phyloP scores from a whole-genome alignment of 2,797 vertebrate species.

The Jordanella pulchra region DNA sequence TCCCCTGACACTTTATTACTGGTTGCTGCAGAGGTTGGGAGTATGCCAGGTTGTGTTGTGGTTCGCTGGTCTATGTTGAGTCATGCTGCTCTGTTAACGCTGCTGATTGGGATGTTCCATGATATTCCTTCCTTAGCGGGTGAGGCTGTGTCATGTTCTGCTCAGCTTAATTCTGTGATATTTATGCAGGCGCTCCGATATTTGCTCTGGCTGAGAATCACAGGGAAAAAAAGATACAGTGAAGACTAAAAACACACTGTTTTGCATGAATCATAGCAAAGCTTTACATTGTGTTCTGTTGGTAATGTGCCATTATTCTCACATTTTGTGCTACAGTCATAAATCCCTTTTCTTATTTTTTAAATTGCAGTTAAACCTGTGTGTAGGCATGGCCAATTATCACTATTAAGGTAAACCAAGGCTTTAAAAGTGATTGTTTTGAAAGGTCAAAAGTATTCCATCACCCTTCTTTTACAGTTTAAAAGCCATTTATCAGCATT shows the following conservation, averaged over 20 bases:
- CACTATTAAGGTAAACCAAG: background rate
- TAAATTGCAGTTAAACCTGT: background rate
- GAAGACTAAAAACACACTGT: constrained; percentile 14
- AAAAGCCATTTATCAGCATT: background rate
- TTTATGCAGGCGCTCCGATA: constrained; percentile 26
- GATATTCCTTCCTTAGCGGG: constrained; percentile 21
- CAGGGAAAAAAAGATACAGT: constrained; percentile 21
- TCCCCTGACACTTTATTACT: constrained; percentile 14
- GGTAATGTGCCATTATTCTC: background rate
- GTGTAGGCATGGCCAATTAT: background rate
- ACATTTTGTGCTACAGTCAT: background rate
- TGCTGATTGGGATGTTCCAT: constrained; percentile 34
- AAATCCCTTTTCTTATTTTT: background rate
- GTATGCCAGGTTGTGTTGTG: constrained; percentile 21
- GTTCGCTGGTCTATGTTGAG: constrained; percentile 13
- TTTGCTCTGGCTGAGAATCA: constrained; percentile 24
- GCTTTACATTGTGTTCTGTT: constrained; percentile 29
- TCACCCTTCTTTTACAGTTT: background rate
- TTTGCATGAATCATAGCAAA: constrained; percentile 23
- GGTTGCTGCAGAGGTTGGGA: constrained; percentile 16
- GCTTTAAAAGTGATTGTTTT: background rate
- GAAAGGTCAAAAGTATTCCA: background rate
- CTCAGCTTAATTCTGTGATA: constrained; percentile 20
- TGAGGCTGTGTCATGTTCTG: constrained; percentile 17
- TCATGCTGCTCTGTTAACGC: constrained; percentile 22